Percentiles rank a stretch among this genome's conserved stretches.
These are phyloP conservation scores for Drosophila differens DNA, from an alignment of 2,888 invertebrate species.

Conservation along the genomic window DNA sequence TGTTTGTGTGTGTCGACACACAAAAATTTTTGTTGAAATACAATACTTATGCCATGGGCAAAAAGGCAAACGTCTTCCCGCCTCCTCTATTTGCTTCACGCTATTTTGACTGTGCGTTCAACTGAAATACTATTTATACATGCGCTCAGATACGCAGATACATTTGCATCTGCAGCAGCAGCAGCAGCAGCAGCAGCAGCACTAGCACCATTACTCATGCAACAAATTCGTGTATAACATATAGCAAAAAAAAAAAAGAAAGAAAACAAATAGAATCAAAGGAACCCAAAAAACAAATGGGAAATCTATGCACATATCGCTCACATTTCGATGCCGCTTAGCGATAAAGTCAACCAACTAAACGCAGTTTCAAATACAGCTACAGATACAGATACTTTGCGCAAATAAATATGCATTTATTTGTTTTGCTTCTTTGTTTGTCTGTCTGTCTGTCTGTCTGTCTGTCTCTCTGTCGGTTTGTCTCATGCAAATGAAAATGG, in stretches of 20 bases:
- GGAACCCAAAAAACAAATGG: slow-evolving; percentile 41
- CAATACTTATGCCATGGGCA: slow-evolving; percentile 55
- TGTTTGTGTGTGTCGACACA: slow-evolving; percentile 57
- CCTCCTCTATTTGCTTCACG: slow-evolving; percentile 58
- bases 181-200: slow-evolving; percentile 14
- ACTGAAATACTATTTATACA: slow-evolving; percentile 81
- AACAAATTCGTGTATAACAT: slow-evolving; percentile 34
- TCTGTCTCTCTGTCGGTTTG: slow-evolving; percentile 43
- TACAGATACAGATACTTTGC: slow-evolving; percentile 62
- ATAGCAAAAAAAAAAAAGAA: neutral
- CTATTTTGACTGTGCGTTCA: slow-evolving; percentile 79
- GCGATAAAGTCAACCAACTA: slow-evolving; percentile 60
- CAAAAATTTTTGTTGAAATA: slow-evolving; percentile 65
- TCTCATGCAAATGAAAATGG: slow-evolving; percentile 65
- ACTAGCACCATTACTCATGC: slow-evolving; percentile 71
- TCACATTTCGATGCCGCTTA: slow-evolving; percentile 75
- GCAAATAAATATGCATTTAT: slow-evolving; percentile 74
- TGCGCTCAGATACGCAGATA: slow-evolving; percentile 63
- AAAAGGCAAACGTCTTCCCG: slow-evolving; percentile 45
- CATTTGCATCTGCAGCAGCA: slow-evolving; percentile 64
- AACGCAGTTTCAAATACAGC: slow-evolving; percentile 25
- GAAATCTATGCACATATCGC: slow-evolving; percentile 69
- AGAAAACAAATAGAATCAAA: slow-evolving; percentile 2
- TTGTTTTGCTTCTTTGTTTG: slow-evolving; percentile 1
- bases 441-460: slow-evolving; percentile 31